phyloP scores from a whole-genome alignment of 2,113 vertebrate genomes.

The Haplochromis burtoni region DNA sequence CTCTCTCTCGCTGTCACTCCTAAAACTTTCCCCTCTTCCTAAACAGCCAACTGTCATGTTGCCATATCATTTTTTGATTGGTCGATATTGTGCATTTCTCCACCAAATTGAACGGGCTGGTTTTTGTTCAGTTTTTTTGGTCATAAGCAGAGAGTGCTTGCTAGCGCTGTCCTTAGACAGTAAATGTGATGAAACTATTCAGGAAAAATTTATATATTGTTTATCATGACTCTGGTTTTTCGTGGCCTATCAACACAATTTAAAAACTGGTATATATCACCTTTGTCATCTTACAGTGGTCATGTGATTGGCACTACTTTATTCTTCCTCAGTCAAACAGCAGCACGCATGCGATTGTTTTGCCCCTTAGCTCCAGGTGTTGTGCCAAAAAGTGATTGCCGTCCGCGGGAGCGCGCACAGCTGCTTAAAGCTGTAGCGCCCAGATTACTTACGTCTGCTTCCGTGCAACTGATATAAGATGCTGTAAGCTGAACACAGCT shows the following conservation, averaged over 20 bases:
- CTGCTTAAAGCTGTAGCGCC: not conserved
- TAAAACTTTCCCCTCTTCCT: not conserved
- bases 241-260: not conserved
- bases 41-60: not conserved
- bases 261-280: not conserved
- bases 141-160: not conserved
- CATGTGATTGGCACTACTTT: no score
- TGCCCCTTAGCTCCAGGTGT: not conserved
- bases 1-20: not conserved
- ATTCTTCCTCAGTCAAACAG: not conserved
- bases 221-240: not conserved
- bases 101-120: not conserved
- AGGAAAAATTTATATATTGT: not conserved
- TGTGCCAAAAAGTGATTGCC: not conserved
- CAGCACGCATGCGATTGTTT: not conserved
- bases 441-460: not conserved
- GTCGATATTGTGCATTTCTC: not conserved
- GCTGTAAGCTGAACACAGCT: not conserved
- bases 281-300: not conserved
- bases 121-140: not conserved
- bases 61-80: not conserved
- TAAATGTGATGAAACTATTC: not conserved
- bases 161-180: not conserved
- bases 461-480: not conserved
- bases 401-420: accelerated